These are phyloP conservation scores for Melanotaenia trifasciata DNA, from an alignment of 2,797 vertebrate genomes.

Conservation along the genomic window DNA sequence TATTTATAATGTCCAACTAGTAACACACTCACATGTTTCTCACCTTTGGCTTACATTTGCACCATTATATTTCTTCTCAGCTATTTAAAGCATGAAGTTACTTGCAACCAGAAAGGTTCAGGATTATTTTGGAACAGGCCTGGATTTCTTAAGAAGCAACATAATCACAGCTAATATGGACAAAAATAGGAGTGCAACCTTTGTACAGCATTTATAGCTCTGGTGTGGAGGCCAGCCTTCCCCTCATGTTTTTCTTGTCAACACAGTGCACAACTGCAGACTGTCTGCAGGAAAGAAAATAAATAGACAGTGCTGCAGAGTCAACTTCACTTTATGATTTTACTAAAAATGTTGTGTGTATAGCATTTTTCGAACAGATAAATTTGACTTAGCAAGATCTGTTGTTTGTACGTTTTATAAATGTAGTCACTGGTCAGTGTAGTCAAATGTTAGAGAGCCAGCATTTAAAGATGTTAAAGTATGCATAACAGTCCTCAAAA, in stretches of 20 bases:
- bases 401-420: constrained; percentile 19
- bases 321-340: constrained; percentile 29
- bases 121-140: constrained; percentile 36
- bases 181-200: constrained; percentile 54
- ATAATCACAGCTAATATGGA: constrained; percentile 46
- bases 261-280: constrained; percentile 42
- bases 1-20: constrained; percentile 3
- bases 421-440: constrained; percentile 7
- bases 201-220: constrained; percentile 32
- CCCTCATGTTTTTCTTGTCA: constrained; percentile 54
- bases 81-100: constrained; percentile 11
- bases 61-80: constrained; percentile 3
- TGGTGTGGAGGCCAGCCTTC: constrained; percentile 15
- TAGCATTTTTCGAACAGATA: constrained; percentile 23
- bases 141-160: constrained; percentile 27
- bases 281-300: constrained; percentile 41
- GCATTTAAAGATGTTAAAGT: constrained; percentile 14
- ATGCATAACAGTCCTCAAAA: background rate
- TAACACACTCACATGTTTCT: too few species aligned
- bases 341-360: constrained; percentile 39
- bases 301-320: constrained; percentile 18
- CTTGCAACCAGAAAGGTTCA: constrained; percentile 14
- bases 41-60: background rate
- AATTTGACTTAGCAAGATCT: constrained; percentile 29
- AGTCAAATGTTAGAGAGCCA: background rate